phyloP scores from a whole-genome alignment of 2,113 vertebrate species.

The Cyprinodon brontotheroides region DNA sequence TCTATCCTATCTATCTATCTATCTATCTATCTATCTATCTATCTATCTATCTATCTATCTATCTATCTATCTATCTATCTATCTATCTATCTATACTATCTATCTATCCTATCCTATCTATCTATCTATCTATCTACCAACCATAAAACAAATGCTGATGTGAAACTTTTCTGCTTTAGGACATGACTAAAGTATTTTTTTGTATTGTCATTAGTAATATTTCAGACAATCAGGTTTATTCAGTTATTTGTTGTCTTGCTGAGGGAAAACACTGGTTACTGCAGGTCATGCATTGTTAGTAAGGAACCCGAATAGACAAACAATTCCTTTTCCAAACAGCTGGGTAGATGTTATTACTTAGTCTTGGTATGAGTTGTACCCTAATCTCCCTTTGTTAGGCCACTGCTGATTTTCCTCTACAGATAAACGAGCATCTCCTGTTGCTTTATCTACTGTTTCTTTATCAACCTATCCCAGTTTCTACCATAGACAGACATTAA shows the following conservation, averaged over 20 bases:
- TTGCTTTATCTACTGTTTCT: background rate
- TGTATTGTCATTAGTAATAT: background rate
- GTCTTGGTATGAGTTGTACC: background rate
- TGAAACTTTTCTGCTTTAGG: background rate
- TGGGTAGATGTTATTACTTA: background rate
- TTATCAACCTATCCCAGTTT: background rate
- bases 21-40: too few species aligned
- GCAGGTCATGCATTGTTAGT: background rate
- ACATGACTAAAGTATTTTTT: background rate
- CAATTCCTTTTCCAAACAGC: background rate
- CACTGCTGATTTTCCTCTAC: background rate
- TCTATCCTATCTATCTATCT: too few species aligned
- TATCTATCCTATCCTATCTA: too few species aligned
- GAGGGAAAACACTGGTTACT: background rate
- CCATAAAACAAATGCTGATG: background rate
- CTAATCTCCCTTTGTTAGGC: background rate
- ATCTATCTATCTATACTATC: too few species aligned
- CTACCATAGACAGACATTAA: background rate
- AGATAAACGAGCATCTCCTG: background rate
- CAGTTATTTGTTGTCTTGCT: background rate
- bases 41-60: too few species aligned
- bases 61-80: too few species aligned
- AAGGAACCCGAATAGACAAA: background rate
- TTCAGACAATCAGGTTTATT: background rate
- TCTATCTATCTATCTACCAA: too few species aligned